Evolutionary conservation across 2,113 vertebrate genomes (phyloP).

Genomic region (Trogon surrucura): DNA sequence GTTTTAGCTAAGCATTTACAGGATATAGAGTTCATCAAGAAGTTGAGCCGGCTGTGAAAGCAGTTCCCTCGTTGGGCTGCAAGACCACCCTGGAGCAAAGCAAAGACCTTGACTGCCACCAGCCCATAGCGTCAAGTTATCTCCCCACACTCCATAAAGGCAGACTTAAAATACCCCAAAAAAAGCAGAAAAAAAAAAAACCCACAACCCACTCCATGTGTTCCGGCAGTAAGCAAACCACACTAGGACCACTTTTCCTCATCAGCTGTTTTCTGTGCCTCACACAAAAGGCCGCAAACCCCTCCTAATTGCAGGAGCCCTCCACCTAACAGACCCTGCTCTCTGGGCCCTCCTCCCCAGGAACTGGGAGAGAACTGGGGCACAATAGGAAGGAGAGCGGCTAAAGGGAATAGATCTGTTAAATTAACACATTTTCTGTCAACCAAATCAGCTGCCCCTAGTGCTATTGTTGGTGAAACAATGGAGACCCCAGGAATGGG

Average conservation of each 20-base stretch:
- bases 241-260: slow-evolving; percentile 16
- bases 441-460: slow-evolving; percentile 78
- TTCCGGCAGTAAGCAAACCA: not conserved
- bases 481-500: slow-evolving; percentile 71
- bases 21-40: not conserved
- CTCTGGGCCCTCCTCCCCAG: slow-evolving; percentile 63
- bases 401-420: slow-evolving; percentile 77
- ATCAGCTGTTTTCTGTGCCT: slow-evolving; percentile 64
- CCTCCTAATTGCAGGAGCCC: slow-evolving; percentile 65
- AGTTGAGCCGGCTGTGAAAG: not conserved
- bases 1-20: not conserved
- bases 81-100: not conserved
- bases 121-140: not conserved
- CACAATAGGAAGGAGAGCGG: slow-evolving; percentile 66
- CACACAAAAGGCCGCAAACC: slow-evolving; percentile 66
- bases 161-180: not conserved
- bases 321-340: slow-evolving; percentile 67
- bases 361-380: slow-evolving; percentile 65
- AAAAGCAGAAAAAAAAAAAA: not conserved
- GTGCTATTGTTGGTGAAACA: slow-evolving; percentile 77
- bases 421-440: slow-evolving; percentile 81
- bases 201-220: not conserved
- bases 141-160: not conserved
- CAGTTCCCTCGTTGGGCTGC: not conserved
- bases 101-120: slow-evolving; percentile 7